A percentile compares a stretch with the other conserved stretches of the same genome.
phyloP scores from a whole-genome alignment of 1,140 invertebrate species.

The Bombus sylvicola region DNA sequence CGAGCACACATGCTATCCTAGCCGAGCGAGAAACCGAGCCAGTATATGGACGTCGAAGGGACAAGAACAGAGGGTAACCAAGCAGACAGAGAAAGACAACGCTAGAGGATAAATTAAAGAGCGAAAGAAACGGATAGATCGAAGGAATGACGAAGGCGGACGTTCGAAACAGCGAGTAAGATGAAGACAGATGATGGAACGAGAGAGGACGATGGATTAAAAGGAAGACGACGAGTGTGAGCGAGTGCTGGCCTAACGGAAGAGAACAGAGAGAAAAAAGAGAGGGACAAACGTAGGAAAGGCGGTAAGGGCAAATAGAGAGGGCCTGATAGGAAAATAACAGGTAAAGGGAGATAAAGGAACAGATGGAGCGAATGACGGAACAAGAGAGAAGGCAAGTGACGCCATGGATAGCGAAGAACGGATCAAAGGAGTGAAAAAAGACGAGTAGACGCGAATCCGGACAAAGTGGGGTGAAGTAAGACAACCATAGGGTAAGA shows the following conservation, averaged over 20 bases:
- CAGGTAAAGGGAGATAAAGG: conserved; percentile 38
- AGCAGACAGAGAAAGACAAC: not conserved
- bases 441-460: not conserved
- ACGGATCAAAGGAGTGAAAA: not conserved
- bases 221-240: not conserved
- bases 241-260: not conserved
- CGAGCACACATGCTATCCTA: not conserved
- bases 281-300: not conserved
- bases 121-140: not conserved
- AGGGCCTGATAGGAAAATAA: conserved; percentile 36
- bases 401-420: not conserved
- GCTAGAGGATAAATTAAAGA: conserved; percentile 2
- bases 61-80: not conserved
- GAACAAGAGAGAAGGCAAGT: not conserved
- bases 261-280: not conserved
- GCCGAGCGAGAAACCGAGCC: too few species aligned
- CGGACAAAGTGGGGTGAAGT: not conserved
- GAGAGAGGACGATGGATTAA: not conserved
- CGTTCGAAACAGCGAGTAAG: too few species aligned
- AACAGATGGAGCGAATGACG: conserved; percentile 29
- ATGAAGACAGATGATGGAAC: not conserved
- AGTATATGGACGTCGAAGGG: not conserved
- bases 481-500: too few species aligned
- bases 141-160: not conserved
- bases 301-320: conserved; percentile 25